These are phyloP conservation scores for Pygoscelis antarcticus DNA, from an alignment of 2,113 vertebrate species.

Conservation along the genomic window DNA sequence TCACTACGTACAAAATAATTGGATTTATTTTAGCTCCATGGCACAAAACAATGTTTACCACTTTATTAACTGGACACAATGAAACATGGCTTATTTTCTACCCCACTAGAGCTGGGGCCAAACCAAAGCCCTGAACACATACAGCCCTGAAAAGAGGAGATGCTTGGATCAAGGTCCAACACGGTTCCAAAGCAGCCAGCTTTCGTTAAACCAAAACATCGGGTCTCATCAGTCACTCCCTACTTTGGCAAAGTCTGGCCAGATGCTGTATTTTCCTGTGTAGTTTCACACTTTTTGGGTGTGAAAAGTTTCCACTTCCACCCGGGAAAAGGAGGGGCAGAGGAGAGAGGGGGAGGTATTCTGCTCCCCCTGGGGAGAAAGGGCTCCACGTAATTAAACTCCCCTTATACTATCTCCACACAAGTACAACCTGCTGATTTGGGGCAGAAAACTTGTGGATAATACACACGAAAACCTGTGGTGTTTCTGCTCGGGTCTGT, in stretches of 20 bases:
- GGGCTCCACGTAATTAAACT: background rate
- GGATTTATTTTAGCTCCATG: background rate
- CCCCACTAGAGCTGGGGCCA: background rate
- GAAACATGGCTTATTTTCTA: conserved; percentile 5
- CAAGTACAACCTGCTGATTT: background rate
- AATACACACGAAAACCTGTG: background rate
- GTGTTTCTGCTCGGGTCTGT: background rate
- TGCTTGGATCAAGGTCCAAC: background rate
- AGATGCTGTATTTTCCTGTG: background rate
- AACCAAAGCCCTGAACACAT: background rate
- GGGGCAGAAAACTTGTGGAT: background rate
- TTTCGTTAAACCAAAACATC: background rate
- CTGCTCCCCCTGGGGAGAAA: background rate
- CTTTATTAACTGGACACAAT: background rate
- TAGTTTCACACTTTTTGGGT: background rate
- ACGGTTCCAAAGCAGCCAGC: background rate
- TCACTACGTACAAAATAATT: background rate
- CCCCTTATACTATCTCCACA: background rate
- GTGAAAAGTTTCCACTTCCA: background rate
- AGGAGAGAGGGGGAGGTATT: background rate
- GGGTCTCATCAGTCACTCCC: background rate
- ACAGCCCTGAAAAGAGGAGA: background rate
- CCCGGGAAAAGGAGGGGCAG: background rate
- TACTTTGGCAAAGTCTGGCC: background rate
- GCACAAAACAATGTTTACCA: background rate